phyloP scores from a whole-genome alignment of 2,888 invertebrate genomes.

The Corbicula japonica region DNA sequence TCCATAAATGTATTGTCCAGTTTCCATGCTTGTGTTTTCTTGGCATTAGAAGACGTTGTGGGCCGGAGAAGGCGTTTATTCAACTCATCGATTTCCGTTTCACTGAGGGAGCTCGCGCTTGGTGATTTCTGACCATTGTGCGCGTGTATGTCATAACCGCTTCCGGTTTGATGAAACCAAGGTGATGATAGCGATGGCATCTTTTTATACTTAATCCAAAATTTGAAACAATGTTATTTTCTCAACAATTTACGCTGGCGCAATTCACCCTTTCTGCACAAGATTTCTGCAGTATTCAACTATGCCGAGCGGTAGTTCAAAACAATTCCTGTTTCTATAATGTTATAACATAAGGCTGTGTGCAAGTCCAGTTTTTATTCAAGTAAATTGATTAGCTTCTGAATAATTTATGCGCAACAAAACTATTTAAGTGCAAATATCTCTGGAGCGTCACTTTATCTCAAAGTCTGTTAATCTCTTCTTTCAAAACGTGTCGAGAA shows the following conservation, averaged over 20 bases:
- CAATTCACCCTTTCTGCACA: too few species aligned
- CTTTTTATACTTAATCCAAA: not conserved
- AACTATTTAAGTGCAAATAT: not conserved
- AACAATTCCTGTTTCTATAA: too few species aligned
- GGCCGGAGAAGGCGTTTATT: conserved; percentile 72
- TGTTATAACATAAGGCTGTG: too few species aligned
- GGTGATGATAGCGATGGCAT: conserved; percentile 77
- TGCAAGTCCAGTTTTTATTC: too few species aligned
- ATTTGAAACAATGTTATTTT: not conserved
- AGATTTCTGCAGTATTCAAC: too few species aligned
- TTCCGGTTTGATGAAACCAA: conserved; percentile 78
- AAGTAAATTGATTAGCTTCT: too few species aligned
- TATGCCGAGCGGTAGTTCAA: too few species aligned
- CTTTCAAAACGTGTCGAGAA: conserved; percentile 13
- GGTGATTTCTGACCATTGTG: conserved; percentile 61
- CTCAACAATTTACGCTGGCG: too few species aligned
- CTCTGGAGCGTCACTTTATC: not conserved
- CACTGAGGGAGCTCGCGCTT: conserved; percentile 68
- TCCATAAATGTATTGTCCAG: conserved; percentile 76
- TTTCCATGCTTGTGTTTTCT: conserved; percentile 74
- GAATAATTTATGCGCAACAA: conserved; percentile 7
- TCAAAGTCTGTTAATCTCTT: conserved; percentile 7
- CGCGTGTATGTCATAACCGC: conserved; percentile 61
- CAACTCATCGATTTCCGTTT: conserved; percentile 72
- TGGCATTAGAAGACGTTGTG: conserved; percentile 75